Evolutionary conservation across 2,113 vertebrate genomes (phyloP).

Genomic region (Cisticola juncidis): DNA sequence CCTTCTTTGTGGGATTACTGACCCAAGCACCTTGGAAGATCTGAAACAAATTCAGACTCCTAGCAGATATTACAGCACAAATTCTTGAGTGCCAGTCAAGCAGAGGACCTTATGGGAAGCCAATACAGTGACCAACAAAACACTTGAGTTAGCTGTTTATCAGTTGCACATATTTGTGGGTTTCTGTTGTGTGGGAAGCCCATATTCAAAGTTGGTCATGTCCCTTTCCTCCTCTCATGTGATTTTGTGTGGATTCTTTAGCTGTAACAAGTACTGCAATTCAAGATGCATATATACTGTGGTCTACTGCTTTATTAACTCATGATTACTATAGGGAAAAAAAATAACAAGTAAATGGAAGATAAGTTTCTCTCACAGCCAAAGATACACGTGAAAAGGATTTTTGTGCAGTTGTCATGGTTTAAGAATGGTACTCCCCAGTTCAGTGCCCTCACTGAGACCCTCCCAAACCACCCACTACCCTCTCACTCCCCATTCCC

Average conservation of each 20-base stretch:
- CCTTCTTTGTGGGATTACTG: background rate
- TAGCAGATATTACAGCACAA: background rate
- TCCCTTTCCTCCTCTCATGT: constrained; percentile 21
- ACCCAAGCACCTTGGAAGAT: background rate
- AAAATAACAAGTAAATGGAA: background rate
- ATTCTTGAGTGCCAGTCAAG: background rate
- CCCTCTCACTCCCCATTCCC: background rate
- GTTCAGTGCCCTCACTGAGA: background rate
- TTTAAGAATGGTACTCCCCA: background rate
- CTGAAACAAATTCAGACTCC: background rate
- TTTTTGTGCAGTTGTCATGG: background rate
- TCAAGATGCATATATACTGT: background rate
- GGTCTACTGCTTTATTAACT: background rate
- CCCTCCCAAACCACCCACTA: background rate
- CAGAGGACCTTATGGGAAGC: background rate
- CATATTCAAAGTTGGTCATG: background rate
- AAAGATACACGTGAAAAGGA: background rate
- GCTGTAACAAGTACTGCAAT: background rate
- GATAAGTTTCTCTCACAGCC: background rate
- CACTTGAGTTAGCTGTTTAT: background rate
- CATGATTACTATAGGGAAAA: background rate
- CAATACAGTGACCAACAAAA: background rate
- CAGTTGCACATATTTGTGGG: constrained; percentile 1
- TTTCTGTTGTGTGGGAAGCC: constrained; percentile 12
- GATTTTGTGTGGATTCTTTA: background rate